Base-by-base conservation (phyloP, 2,113 vertebrate genomes). In the Pimephales promelas region DNA sequence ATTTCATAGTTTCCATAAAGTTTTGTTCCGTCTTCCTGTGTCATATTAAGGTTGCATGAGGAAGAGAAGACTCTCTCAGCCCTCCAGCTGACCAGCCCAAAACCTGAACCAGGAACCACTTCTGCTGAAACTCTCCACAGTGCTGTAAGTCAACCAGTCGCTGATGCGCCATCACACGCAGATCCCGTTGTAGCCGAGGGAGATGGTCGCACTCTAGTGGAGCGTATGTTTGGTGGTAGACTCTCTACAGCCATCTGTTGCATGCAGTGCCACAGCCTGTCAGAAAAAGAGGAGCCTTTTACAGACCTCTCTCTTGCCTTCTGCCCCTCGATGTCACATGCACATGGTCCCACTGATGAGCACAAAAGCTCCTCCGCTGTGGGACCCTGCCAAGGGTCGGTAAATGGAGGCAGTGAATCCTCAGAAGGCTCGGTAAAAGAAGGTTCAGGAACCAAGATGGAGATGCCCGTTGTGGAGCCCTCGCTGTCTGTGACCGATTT, bases 231-330 rank as follows among this genome's bases (percentile, higher is more conserved):
- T 89, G 96, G 97, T 70, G 98, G 97, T 20, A 96, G 95, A 83
- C 88, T 98, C n/a, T 95, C 93, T 84, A 98, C 97, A 28, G 95
- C 93, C 49, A 96, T 99, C 83, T 93, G 96, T 86, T 99, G 98
- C 81, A 92, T 96, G 90, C 96, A 97, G 87, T 98, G 98, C 90
- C 94, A 94, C 91, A 95, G 96, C 82, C 94, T 95, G 88, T 99
- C 98, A 73, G 95, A 98, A 88, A 99, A 98, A 89, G 96, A 96
- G 85, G 98, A 99, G 93, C 96, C 96, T 64, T 99, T 98, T 89
- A 97, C 96, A 16, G 98, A 99, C 88, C 96, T 99, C 13, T 97
- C 97, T 5, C 93, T 99, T 83, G 98, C 97, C 89, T 99, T 99
- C 90, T 96, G 96, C 90, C 97, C 98, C 64, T 90, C 94, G 20